Conservation (phyloP, 2,888 invertebrate genomes). For the Crioceris asparagi region DNA sequence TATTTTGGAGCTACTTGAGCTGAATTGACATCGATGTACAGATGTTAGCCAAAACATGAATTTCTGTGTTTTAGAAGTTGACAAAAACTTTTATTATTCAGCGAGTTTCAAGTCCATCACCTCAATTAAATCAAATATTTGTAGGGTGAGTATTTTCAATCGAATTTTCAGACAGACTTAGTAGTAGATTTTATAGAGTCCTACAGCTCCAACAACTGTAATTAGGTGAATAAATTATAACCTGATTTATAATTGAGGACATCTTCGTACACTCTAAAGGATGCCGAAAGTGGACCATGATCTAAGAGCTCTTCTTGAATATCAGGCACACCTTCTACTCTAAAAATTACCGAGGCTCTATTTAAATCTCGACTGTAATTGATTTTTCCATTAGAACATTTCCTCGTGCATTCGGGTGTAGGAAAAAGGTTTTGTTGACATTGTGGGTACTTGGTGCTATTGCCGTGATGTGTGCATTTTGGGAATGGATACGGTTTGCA, state of each 20-base stretch:
- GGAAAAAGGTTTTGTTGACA: not conserved
- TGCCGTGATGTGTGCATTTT: slow-evolving; percentile 14
- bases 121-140: too few species aligned
- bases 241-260: slow-evolving; percentile 70
- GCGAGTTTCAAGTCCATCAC: too few species aligned
- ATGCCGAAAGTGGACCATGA: slow-evolving; percentile 76
- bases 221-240: too few species aligned
- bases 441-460: slow-evolving; percentile 4
- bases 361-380: slow-evolving; percentile 5
- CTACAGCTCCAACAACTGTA: too few species aligned
- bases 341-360: slow-evolving; percentile 5
- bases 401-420: slow-evolving; percentile 8
- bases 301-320: slow-evolving; percentile 67
- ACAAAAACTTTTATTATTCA: too few species aligned
- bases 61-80: too few species aligned
- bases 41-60: too few species aligned
- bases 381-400: slow-evolving; percentile 26
- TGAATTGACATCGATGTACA: too few species aligned
- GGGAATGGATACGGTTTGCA: slow-evolving; percentile 16
- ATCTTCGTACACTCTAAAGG: slow-evolving; percentile 73
- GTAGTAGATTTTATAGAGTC: too few species aligned
- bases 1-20: too few species aligned
- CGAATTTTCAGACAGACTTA: too few species aligned
- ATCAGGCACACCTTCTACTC: slow-evolving; percentile 38
- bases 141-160: too few species aligned